phyloP scores from a whole-genome alignment of 2,888 invertebrate species.

The Hyposoter didymator region DNA sequence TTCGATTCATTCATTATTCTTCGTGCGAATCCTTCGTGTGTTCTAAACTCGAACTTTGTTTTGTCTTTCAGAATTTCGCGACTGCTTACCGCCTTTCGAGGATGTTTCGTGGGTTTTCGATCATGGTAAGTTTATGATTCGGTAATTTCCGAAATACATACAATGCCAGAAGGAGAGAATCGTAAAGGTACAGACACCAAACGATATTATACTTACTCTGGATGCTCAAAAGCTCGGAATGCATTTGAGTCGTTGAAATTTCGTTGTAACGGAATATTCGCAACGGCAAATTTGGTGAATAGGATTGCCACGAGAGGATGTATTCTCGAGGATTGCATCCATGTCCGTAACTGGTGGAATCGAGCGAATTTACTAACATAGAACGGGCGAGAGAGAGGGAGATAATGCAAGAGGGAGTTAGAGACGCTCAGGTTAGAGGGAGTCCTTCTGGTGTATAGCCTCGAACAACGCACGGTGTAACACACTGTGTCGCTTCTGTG shows the following conservation, averaged over 20 bases:
- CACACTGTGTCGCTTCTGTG: constrained; percentile 64
- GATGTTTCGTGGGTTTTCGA: neutral
- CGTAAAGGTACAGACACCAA: neutral
- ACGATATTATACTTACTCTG: neutral
- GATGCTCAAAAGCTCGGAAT: neutral
- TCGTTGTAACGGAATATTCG: constrained; percentile 48
- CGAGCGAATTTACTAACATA: constrained; percentile 38
- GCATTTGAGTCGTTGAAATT: constrained; percentile 39
- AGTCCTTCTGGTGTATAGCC: constrained; percentile 8
- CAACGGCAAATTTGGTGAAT: constrained; percentile 42
- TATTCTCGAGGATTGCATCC: constrained; percentile 35
- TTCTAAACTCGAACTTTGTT: constrained; percentile 22
- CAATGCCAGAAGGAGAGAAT: constrained; percentile 4
- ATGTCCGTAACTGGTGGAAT: constrained; percentile 42
- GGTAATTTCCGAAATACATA: constrained; percentile 23
- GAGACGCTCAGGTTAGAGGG: constrained; percentile 23
- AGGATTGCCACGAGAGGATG: constrained; percentile 29
- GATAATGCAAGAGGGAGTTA: constrained; percentile 34
- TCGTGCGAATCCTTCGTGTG: neutral
- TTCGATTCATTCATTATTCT: neutral
- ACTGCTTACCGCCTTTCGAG: neutral
- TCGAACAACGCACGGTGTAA: constrained; percentile 33
- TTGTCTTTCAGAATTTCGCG: constrained; percentile 30
- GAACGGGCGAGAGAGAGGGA: constrained; percentile 56
- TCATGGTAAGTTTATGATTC: constrained; percentile 37